These are phyloP conservation scores for Aplocera efformata DNA, from an alignment of 2,888 invertebrate genomes.

Conservation along the genomic window DNA sequence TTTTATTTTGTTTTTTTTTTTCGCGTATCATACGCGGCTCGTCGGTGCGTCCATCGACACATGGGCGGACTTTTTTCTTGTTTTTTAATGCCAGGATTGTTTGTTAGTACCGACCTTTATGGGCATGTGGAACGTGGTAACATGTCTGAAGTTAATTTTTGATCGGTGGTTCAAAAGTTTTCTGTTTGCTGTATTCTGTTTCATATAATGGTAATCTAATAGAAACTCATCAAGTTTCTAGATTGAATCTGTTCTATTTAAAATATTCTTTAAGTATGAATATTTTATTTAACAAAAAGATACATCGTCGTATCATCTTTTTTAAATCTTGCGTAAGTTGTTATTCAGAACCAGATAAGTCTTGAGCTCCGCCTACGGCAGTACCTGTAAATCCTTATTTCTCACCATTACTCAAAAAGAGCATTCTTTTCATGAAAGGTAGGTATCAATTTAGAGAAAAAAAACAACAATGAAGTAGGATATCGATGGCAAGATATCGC, in stretches of 20 bases:
- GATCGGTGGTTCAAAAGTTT: constrained; percentile 11
- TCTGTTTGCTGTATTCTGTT: no score
- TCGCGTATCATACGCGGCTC: constrained; percentile 62
- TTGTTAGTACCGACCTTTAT: constrained; percentile 49
- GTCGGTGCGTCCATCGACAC: constrained; percentile 71
- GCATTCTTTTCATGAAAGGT: constrained; percentile 27
- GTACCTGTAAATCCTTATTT: constrained; percentile 2
- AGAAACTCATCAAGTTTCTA: no score
- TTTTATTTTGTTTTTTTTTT: constrained; percentile 55
- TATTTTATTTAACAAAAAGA: no score
- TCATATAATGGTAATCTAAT: no score
- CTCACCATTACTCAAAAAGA: constrained; percentile 32
- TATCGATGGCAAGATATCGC: constrained; percentile 70
- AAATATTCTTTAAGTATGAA: no score
- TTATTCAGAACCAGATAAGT: no score
- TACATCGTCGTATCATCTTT: no score
- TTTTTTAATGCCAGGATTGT: constrained; percentile 59
- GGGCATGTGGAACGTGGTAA: constrained; percentile 25
- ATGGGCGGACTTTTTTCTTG: constrained; percentile 55
- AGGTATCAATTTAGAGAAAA: constrained; percentile 45
- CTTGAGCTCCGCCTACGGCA: no score
- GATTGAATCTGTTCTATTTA: no score
- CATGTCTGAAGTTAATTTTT: constrained; percentile 19
- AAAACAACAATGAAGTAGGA: constrained; percentile 56
- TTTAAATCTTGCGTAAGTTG: no score